Conservation (phyloP, 2,113 vertebrate genomes). For the Otolemur garnettii region DNA sequence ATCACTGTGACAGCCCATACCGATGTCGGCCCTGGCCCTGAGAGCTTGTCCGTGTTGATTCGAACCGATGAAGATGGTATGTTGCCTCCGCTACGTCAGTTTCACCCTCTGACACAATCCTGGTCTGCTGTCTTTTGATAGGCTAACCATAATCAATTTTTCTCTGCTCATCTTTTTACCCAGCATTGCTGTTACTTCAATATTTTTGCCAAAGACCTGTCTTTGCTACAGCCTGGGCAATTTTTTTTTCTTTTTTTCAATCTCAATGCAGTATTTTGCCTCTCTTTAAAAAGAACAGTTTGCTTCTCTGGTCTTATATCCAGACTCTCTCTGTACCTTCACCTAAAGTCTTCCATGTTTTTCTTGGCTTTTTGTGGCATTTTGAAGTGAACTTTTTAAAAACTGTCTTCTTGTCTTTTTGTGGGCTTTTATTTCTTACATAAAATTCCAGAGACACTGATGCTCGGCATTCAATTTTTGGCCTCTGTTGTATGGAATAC, state of each 20-base stretch:
- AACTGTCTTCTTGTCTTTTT: conserved; percentile 73
- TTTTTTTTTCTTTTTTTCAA: conserved; percentile 53
- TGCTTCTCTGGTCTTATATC: conserved; percentile 68
- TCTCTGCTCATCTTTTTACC: conserved; percentile 82
- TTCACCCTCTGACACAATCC: conserved; percentile 86
- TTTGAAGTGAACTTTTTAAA: conserved; percentile 81
- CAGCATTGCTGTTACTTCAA: conserved; percentile 69
- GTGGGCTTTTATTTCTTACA: conserved; percentile 78
- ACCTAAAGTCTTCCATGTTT: conserved; percentile 71
- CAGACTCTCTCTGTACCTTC: conserved; percentile 66
- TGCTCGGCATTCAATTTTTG: conserved; percentile 83
- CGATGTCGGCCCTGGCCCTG: conserved; percentile 97
- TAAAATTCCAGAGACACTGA: conserved; percentile 82
- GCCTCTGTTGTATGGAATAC: conserved; percentile 82
- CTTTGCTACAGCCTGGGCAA: conserved; percentile 74
- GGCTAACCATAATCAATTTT: conserved; percentile 82
- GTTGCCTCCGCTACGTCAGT: conserved; percentile 92
- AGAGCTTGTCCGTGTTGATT: conserved; percentile 95
- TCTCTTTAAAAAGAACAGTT: conserved; percentile 72
- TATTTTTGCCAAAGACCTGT: conserved; percentile 83
- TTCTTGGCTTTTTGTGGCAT: conserved; percentile 74
- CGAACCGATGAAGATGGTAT: conserved; percentile 99
- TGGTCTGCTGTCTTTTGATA: conserved; percentile 86
- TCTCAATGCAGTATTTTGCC: conserved; percentile 71
- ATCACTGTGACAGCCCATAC: conserved; percentile 97